Base-by-base conservation (phyloP, 2,113 vertebrate genomes). In the Sturnira hondurensis region DNA sequence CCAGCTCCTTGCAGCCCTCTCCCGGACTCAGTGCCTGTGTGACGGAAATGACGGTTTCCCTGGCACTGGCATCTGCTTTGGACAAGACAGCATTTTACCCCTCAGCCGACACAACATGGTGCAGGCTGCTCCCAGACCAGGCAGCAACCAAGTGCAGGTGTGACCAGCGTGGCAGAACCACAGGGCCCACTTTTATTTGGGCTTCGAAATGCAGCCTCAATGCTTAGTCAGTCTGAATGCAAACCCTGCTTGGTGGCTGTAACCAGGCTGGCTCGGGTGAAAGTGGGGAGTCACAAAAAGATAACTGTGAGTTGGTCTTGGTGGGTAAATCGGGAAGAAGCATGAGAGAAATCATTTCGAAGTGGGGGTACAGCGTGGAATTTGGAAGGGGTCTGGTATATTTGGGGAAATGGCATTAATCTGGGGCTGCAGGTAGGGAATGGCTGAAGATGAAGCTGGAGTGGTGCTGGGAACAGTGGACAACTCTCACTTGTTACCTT, bases 1-100 rank as follows among this genome's bases (percentile, higher is more conserved):
- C 80, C 93, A 96, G 28, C 94, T 98, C 88, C 93, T 95, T 33
- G 2, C 81, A 92, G 93, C 68, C 94, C 43, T 90, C 89, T 95
- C 89, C 96, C 97, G 91, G 83, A 93, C 77, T 97, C 96, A 78
- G 91, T 97, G 93, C 63, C 80, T 89, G 87, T 96, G 47, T 76
- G 89, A 67, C n/a, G 77, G 85, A 63, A 85, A 33, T 58, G 89
- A 86, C 31, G 38, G 47, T 92, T 97, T 97, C 93, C 95, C 92
- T 87, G 83, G 97, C 56, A 50, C 84, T 84, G 50, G 52, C 96
- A 94, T 93, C 98, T 98, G 95, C 97, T 98, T 98, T 95, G 96
- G 93, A 97, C 95, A 97, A 96, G 33, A 98, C 97, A 97, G 93
- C 43, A 92, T 97, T 97, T 97, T 97, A 96, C 94, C 52, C 95